Conservation (phyloP, 2,888 invertebrate species). For the Sericinus montela region DNA sequence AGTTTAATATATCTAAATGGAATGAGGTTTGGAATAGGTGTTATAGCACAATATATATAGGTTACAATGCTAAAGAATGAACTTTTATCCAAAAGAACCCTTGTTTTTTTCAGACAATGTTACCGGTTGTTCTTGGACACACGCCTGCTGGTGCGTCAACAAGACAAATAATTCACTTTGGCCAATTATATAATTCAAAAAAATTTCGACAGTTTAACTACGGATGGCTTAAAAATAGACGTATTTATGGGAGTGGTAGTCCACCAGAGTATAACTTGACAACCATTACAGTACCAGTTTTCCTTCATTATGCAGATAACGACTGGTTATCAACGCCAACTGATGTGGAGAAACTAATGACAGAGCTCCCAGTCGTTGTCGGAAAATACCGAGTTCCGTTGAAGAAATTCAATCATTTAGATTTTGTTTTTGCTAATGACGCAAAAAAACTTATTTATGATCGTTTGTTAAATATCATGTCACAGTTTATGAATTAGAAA, state of each 20-base stretch:
- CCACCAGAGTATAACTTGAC: conserved; percentile 73
- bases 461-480: conserved; percentile 65
- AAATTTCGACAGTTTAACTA: conserved; percentile 75
- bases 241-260: conserved; percentile 60
- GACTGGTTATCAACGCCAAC: conserved; percentile 70
- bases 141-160: conserved; percentile 74
- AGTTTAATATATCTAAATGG: too few relatives aligned
- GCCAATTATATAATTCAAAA: conserved; percentile 62
- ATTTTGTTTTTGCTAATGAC: conserved; percentile 78
- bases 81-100: too few relatives aligned
- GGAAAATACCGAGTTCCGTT: conserved; percentile 70
- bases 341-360: conserved; percentile 62
- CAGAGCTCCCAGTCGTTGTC: conserved; percentile 55
- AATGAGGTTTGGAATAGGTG: too few relatives aligned
- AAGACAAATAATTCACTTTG: conserved; percentile 72
- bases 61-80: too few relatives aligned
- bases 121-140: conserved; percentile 70
- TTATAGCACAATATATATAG: too few relatives aligned
- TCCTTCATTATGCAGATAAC: conserved; percentile 71
- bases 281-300: conserved; percentile 65
- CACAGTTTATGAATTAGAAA: conserved; percentile 40
- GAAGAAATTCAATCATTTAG: conserved; percentile 75
- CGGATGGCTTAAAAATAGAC: conserved; percentile 58
- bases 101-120: conserved; percentile 61
- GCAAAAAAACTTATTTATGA: conserved; percentile 80